Evolutionary conservation across 2,113 vertebrate genomes (phyloP), one percentile per base, ranked within the genome.

Genomic region (Nycticorax nycticorax): DNA sequence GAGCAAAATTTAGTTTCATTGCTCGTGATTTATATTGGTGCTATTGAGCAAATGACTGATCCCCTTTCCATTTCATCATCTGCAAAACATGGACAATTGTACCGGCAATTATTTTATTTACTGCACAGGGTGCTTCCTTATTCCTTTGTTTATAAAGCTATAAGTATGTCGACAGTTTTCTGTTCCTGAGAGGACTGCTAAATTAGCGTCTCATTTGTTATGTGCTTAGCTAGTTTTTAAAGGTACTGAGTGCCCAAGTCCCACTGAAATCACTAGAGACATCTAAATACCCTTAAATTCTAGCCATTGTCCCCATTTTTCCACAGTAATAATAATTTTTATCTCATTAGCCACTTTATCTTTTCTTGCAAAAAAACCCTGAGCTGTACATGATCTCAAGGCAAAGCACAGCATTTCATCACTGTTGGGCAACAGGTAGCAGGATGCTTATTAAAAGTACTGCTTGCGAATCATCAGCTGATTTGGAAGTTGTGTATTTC

Each of bases 241-340:
- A 82, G 52, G 26, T 66, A 66, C 41, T 45, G 23, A 85, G 33
- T n/a, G 37, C 27, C 56, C 72, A 79, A 75, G 18, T 85, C 62
- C 52, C 64, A 79, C 57, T 89, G 81, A 94, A 95, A 94, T 85
- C 45, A 66, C 71, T 82, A 91, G 33, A 88, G 52, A 66, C 37
- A 75, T 68, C 77, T 91, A 96, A 89, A 82, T 75, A 85, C 9
- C 69, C 71, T 89, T 94, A 87, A 77, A 56, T 92, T 85, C 69
- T 48, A 92, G 52, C 48, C 71, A 78, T 78, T 89, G 83, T 92
- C 63, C 43, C 64, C 9, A 45, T 93, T 92, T 92, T 76, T 52
- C 68, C 17, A 45, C 52, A 88, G 60, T 45, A 92, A 56, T 80
- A 84, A 71, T 80, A 84, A 71, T 72, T 84, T 35, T 92, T 94